Evolutionary conservation across 2,113 vertebrate genomes (phyloP).

Genomic region (Alectura lathami): DNA sequence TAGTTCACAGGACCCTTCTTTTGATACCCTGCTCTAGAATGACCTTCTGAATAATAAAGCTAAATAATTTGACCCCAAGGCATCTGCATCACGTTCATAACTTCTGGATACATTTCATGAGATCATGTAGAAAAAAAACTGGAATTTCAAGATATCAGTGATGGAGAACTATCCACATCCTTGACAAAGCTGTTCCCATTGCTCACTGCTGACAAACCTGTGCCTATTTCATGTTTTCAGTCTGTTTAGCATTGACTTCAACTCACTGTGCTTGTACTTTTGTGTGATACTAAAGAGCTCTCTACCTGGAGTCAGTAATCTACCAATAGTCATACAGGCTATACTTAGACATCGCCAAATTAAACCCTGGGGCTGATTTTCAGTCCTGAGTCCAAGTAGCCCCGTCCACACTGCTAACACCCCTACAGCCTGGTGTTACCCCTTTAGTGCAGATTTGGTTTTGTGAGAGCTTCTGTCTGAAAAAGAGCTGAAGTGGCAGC

Average conservation of each 20-base stretch:
- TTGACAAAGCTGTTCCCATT: not conserved
- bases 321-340: not conserved
- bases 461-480: too few species aligned
- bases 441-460: not conserved
- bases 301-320: not conserved
- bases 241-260: not conserved
- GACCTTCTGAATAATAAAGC: not conserved
- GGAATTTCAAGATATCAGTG: not conserved
- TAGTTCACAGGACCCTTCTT: not conserved
- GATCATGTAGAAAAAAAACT: not conserved
- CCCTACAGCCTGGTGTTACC: not conserved
- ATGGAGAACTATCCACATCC: not conserved
- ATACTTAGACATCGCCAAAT: not conserved
- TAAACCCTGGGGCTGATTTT: not conserved
- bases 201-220: not conserved
- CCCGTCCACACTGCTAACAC: not conserved
- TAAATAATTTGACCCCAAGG: not conserved
- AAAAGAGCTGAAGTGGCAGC: not conserved
- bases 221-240: not conserved
- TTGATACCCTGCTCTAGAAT: not conserved
- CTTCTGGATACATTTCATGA: not conserved
- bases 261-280: not conserved
- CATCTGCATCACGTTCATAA: not conserved
- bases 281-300: not conserved
- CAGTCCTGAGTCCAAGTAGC: not conserved